Evolutionary conservation across 2,888 invertebrate species (phyloP), one percentile per base, ranked within the genome.

Genomic region (Therioaphis trifolii): DNA sequence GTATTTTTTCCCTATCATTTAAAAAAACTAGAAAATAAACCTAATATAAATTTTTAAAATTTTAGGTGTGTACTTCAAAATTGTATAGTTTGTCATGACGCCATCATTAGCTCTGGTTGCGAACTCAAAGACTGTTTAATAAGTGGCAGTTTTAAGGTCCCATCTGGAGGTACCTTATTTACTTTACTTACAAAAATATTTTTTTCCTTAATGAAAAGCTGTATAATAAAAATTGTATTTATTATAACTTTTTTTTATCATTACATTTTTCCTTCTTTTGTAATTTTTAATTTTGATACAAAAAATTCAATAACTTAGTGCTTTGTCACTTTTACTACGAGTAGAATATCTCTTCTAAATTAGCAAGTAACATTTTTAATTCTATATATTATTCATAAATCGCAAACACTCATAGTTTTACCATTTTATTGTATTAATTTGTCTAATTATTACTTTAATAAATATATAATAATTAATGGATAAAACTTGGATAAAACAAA

Each of bases 91-190:
- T 93, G 94, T 88, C 92, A 93, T 69, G 93, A 93, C 58, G 93
- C 92, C 24, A 90, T 91, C 0, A 91, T 96, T 49, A 92, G 93
- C 86, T 90, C 90, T 71, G 92, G 92, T 61, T 92, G 92, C 86
- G 91, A 92, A 85, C 89, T 96, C 1, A 94, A 93, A 87, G 92
- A 94, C 87, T 95, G 95, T 87, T 89, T 96, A 24, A 91, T 96
- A 49, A 95, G 95, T 4, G 92, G 93, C 18, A 91, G 92, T 85
- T 92, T 94, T 87, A 88, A 88, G 12, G 91, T 94, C 9, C 88
- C 90, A 52, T 88, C 90, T 85, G 89, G 89, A 84, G 91, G 91
- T 88, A 87, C 88, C 86, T 43, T 46, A 76, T 63, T 27, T 35
- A 18, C 27, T 58, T 15, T 11, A 27, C 61, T 82, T 61, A 35